Conservation (phyloP, 2,888 invertebrate species). For the Eilema sororculum region DNA sequence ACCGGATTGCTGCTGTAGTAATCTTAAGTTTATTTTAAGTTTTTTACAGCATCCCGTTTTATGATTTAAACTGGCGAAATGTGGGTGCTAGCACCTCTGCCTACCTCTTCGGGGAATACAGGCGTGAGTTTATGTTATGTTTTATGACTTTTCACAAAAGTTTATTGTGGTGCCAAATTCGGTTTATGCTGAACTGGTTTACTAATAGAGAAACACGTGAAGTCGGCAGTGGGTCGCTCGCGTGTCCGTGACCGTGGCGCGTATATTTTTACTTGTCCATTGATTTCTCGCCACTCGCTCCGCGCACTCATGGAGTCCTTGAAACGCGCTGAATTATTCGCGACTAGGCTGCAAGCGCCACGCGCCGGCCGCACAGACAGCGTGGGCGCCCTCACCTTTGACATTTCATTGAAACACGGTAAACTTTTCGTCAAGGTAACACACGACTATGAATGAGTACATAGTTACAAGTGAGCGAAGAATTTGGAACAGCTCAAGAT, state of each 20-base stretch:
- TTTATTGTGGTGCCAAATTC: neutral
- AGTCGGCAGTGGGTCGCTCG: neutral
- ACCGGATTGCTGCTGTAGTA: too few species aligned
- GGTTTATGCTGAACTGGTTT: too few species aligned
- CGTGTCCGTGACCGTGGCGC: conserved; percentile 15
- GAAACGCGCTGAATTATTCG: conserved; percentile 49
- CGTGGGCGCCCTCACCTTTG: neutral
- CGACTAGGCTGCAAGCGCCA: conserved; percentile 7
- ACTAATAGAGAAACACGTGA: too few species aligned
- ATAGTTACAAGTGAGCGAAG: neutral
- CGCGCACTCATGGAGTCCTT: conserved; percentile 31
- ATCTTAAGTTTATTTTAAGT: too few species aligned
- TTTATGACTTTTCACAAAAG: too few species aligned
- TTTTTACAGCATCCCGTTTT: too few species aligned
- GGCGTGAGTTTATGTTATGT: too few species aligned
- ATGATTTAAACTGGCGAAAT: too few species aligned
- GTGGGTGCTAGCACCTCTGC: too few species aligned
- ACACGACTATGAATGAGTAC: neutral
- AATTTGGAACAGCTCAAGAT: neutral
- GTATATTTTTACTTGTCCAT: conserved; percentile 40
- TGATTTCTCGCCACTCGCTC: conserved; percentile 32
- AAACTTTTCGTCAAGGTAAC: neutral
- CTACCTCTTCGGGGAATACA: too few species aligned
- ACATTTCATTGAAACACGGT: neutral
- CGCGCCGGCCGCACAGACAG: neutral